Conservation (phyloP, 2,797 vertebrate genomes). For the Furcifer pardalis region DNA sequence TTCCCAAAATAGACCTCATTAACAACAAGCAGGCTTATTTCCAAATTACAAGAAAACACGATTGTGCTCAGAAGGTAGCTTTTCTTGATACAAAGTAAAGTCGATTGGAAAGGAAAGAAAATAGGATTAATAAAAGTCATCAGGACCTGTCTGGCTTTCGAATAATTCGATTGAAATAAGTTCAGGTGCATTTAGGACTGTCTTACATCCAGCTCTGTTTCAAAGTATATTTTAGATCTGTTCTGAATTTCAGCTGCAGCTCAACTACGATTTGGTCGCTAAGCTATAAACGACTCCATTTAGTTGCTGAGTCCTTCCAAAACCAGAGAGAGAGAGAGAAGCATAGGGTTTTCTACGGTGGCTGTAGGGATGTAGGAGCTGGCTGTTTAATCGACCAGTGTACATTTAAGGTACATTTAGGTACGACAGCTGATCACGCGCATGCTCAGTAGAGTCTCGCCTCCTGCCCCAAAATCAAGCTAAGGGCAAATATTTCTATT, state of each 20-base stretch:
- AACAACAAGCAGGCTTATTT: not conserved
- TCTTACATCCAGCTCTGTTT: too few species aligned
- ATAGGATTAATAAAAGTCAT: not conserved
- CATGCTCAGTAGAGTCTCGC: too few species aligned
- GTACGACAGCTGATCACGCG: too few species aligned
- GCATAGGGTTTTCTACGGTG: not conserved
- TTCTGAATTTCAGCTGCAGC: not conserved
- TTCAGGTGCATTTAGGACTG: not conserved
- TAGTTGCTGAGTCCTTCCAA: too few species aligned
- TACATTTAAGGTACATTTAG: not conserved
- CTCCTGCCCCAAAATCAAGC: not conserved
- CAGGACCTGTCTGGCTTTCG: not conserved
- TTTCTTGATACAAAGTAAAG: not conserved
- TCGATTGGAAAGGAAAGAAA: not conserved
- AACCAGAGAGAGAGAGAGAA: not conserved
- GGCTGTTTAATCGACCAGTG: too few species aligned
- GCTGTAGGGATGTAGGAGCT: too few species aligned
- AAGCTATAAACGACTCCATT: not conserved
- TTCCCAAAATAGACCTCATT: not conserved
- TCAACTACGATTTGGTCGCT: not conserved
- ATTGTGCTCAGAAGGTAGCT: not conserved
- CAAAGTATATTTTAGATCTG: not conserved
- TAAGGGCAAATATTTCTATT: not conserved
- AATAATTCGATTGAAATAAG: not conserved
- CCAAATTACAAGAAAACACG: not conserved